Evolutionary conservation across 2,797 vertebrate genomes (phyloP).

Genomic region (Gallirallus australis): DNA sequence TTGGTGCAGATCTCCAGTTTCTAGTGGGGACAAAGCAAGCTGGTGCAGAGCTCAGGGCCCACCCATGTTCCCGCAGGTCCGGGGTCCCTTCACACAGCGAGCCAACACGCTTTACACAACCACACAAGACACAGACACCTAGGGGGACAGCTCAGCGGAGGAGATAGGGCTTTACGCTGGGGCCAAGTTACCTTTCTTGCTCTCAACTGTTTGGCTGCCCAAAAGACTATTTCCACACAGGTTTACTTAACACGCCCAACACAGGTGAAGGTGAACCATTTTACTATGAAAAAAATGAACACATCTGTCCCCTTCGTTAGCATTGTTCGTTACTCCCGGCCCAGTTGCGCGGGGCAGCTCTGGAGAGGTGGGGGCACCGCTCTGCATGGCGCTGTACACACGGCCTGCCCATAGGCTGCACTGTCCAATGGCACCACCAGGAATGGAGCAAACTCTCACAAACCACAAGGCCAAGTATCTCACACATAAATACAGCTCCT

Average conservation of each 20-base stretch:
- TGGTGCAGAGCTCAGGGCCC: not conserved
- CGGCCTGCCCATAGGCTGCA: not conserved
- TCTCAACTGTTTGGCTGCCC: not conserved
- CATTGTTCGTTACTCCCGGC: not conserved
- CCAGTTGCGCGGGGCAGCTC: not conserved
- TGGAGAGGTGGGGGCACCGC: not conserved
- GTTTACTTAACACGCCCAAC: not conserved
- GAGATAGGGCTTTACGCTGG: not conserved
- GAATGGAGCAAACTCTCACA: not conserved
- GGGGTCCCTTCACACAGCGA: not conserved
- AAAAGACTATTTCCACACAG: no score
- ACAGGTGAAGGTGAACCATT: not conserved
- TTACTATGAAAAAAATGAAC: not conserved
- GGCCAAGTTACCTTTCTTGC: not conserved
- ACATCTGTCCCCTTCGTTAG: no score
- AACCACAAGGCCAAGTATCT: rapidly evolving
- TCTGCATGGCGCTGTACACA: rapidly evolving
- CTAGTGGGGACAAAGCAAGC: not conserved
- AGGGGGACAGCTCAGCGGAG: not conserved
- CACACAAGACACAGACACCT: not conserved
- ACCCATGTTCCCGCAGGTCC: rapidly evolving
- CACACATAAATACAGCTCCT: not conserved
- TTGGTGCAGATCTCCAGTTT: rapidly evolving
- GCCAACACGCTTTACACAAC: rapidly evolving
- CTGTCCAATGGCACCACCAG: rapidly evolving